Percentiles rank a stretch among this genome's conserved stretches.
phyloP scores from a whole-genome alignment of 2,797 vertebrate genomes.

The Enteromius unitaeniatus region DNA sequence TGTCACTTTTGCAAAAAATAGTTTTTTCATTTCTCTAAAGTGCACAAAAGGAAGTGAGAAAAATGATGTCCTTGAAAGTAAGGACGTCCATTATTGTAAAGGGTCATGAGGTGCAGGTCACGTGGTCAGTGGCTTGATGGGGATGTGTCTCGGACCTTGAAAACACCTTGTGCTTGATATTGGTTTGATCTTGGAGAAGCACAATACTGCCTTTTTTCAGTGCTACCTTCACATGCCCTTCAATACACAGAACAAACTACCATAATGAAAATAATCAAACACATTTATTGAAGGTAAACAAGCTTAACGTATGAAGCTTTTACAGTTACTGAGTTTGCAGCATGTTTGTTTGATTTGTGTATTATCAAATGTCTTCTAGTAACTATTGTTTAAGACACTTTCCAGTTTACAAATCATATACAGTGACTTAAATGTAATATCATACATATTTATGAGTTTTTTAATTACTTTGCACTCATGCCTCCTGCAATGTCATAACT shows the following conservation, averaged over 20 bases:
- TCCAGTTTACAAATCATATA: slow-evolving; percentile 12
- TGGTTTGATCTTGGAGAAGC: not conserved
- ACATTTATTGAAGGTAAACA: not conserved
- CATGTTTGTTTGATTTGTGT: not conserved
- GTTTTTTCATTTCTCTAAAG: not conserved
- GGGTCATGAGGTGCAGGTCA: not conserved
- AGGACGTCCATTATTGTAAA: not conserved
- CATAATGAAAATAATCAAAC: not conserved
- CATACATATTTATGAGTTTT: slow-evolving; percentile 46
- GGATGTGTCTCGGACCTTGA: not conserved
- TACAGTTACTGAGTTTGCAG: not conserved
- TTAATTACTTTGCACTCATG: slow-evolving; percentile 31
- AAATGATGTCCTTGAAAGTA: not conserved
- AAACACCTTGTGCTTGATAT: not conserved
- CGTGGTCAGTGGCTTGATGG: not conserved
- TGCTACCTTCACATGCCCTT: slow-evolving; percentile 2
- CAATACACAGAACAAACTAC: not conserved
- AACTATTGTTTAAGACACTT: slow-evolving; percentile 24
- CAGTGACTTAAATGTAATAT: slow-evolving; percentile 29
- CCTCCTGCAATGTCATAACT: not conserved
- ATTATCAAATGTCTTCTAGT: not conserved
- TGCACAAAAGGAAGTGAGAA: not conserved
- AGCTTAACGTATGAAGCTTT: not conserved
- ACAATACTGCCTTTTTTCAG: not conserved
- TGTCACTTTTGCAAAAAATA: not conserved